Conservation (phyloP, 2,797 vertebrate genomes). For the Halcyon chelicuti region DNA sequence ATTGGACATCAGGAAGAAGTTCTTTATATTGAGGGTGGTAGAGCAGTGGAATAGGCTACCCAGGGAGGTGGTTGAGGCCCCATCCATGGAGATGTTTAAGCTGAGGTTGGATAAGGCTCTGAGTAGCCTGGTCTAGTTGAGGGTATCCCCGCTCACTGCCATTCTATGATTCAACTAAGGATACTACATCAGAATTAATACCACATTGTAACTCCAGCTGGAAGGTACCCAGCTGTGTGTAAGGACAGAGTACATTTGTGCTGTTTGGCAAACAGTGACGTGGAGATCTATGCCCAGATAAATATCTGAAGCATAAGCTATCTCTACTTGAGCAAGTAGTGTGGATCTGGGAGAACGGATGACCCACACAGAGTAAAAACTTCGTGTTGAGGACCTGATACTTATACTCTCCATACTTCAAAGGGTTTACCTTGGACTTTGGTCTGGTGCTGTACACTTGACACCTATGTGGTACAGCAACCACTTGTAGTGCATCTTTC, state of each 20-base stretch:
- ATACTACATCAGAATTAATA: accelerated
- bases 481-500: background rate
- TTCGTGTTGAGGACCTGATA: background rate
- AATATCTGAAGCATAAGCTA: background rate
- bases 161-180: background rate
- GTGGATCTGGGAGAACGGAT: accelerated
- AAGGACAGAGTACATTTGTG: background rate
- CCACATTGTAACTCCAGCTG: background rate
- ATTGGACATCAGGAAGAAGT: too few species aligned
- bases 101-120: too few species aligned
- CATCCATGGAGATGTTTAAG: too few species aligned
- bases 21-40: too few species aligned
- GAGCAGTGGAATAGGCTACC: too few species aligned
- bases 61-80: too few species aligned
- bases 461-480: background rate
- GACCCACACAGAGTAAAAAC: background rate
- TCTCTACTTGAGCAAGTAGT: accelerated
- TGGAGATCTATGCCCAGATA: background rate
- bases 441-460: background rate
- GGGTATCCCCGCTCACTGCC: too few species aligned
- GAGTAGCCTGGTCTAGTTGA: too few species aligned
- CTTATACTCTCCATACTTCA: background rate
- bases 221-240: background rate
- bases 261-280: background rate
- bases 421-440: background rate